Evolutionary conservation across 2,797 vertebrate genomes (phyloP).

Genomic region (Enoplosus armatus): DNA sequence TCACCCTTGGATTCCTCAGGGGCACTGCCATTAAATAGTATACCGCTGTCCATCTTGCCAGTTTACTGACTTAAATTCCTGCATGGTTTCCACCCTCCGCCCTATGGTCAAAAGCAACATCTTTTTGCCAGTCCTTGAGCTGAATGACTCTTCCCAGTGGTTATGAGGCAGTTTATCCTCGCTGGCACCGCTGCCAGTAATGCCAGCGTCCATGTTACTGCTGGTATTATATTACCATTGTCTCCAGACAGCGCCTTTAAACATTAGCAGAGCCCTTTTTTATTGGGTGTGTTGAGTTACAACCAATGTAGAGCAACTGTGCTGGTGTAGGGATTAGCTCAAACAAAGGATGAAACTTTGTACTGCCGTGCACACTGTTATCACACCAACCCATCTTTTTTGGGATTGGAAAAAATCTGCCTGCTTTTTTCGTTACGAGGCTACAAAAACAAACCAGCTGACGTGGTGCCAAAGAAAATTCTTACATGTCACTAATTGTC

Average conservation of each 20-base stretch:
- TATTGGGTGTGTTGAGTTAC: slow-evolving; percentile 76
- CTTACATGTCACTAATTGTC: slow-evolving; percentile 82
- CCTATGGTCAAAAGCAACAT: slow-evolving; percentile 72
- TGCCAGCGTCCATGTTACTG: slow-evolving; percentile 70
- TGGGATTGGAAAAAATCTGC: slow-evolving; percentile 15
- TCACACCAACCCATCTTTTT: slow-evolving; percentile 49
- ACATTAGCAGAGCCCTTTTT: slow-evolving; percentile 73
- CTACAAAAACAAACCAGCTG: slow-evolving; percentile 68
- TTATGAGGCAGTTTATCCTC: slow-evolving; percentile 69
- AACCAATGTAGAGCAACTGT: slow-evolving; percentile 69
- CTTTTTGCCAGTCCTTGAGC: slow-evolving; percentile 62
- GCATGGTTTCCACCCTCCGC: slow-evolving; percentile 74
- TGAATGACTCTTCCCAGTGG: slow-evolving; percentile 58
- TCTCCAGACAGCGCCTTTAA: slow-evolving; percentile 77
- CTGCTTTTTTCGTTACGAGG: slow-evolving; percentile 58
- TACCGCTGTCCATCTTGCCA: slow-evolving; percentile 69
- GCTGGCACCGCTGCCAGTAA: slow-evolving; percentile 56
- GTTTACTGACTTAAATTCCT: slow-evolving; percentile 76
- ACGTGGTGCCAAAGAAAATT: slow-evolving; percentile 75
- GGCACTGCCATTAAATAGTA: slow-evolving; percentile 77
- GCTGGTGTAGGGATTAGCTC: slow-evolving; percentile 66
- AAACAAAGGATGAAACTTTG: slow-evolving; percentile 59
- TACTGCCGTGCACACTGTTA: slow-evolving; percentile 43
- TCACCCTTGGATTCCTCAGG: slow-evolving; percentile 79
- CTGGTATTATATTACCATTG: slow-evolving; percentile 76